phyloP scores from a whole-genome alignment of 2,797 vertebrate genomes.

The Chaetophractus vellerosus region DNA sequence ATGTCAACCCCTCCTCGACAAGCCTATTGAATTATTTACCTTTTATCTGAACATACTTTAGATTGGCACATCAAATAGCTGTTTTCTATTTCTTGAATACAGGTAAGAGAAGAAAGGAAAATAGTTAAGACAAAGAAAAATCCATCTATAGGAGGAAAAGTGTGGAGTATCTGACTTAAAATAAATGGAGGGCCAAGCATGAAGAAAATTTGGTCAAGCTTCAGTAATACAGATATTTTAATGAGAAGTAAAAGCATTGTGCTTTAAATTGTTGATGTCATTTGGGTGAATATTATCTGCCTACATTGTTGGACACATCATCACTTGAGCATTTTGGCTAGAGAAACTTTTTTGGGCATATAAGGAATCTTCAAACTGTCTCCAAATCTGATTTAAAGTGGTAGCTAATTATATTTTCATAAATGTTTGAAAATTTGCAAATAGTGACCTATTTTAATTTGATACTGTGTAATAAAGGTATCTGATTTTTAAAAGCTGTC shows the following conservation, averaged over 20 bases:
- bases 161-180: conserved; percentile 27
- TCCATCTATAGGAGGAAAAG: conserved; percentile 79
- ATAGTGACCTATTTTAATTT: conserved; percentile 66
- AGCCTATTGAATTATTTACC: conserved; percentile 86
- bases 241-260: conserved; percentile 38
- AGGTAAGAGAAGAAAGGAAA: conserved; percentile 86
- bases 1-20: conserved; percentile 84
- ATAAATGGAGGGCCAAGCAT: background rate
- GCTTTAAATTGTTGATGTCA: background rate
- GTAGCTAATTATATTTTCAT: conserved; percentile 85
- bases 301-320: conserved; percentile 4
- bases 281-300: background rate
- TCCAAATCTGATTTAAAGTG: conserved; percentile 40
- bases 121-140: conserved; percentile 86
- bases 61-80: conserved; percentile 81
- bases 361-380: background rate
- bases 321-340: conserved; percentile 26
- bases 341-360: background rate
- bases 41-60: conserved; percentile 86
- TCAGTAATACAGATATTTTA: conserved; percentile 7
- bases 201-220: conserved; percentile 13
- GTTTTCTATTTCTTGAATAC: conserved; percentile 84
- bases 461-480: background rate
- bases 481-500: background rate
- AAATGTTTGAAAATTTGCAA: conserved; percentile 85